Base-by-base conservation (phyloP, 2,888 invertebrate species). In the Drosophila meridiana region DNA sequence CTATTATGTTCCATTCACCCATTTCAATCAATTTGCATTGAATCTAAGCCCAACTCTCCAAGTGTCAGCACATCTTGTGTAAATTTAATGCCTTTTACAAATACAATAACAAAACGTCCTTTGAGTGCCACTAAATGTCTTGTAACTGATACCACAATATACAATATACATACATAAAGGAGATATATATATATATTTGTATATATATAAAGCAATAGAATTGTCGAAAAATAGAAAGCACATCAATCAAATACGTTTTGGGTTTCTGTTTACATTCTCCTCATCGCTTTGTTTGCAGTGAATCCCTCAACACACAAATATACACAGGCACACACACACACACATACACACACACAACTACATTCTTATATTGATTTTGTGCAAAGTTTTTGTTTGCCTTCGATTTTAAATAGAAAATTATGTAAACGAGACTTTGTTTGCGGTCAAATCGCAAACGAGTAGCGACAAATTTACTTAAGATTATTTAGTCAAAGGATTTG, bases 231-330 rank as follows among this genome's bases (percentile, higher is more conserved):
- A 74, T 69, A 67, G 71, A 58, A 71, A 70, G 73, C 79, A 81
- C 70, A 86, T 86, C 86, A 86, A 84, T 84, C 86, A 86, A 84
- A 77, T 77, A 75, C 61, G 75, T 78, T 79, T 79, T 82, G 60
- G 40, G 62, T 83, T 69, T 66, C 71, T 83, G 85, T 85, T 85
- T 83, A 76, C 83, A 80, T 63, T 80, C 68, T 58, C 30, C 43
- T 34, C 43, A 59, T 58, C 56, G 67, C 42, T 72, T 78, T 60
- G 66, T 69, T 76, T 79, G 61, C 60, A 53, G 40, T 57, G 73
- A 82, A 75, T 72, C 53, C 73, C 59, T 63, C 69, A 74, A 56
- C 53, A 48, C 32, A 30, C 50, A 56, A 42, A 56, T n/a, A 48
- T 28, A 42, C 11, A 59, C 34, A 28, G n/a, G 11, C 0, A 43